Evolutionary conservation across 2,888 invertebrate species (phyloP).

Genomic region (Drosophila yooni): DNA sequence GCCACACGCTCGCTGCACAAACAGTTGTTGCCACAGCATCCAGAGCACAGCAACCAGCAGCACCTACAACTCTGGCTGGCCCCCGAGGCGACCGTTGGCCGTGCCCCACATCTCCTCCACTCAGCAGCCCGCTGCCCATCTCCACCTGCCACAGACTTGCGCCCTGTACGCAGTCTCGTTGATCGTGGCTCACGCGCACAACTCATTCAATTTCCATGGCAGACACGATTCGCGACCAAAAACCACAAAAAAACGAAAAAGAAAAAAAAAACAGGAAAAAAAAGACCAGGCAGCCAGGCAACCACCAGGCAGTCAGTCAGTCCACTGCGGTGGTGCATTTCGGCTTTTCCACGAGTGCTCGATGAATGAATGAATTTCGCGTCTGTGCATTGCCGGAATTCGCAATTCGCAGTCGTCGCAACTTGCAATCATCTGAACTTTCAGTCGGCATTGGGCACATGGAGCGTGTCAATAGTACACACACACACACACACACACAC

Average conservation of each 20-base stretch:
- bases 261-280: neutral
- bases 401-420: slow-evolving; percentile 38
- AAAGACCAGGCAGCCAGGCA: neutral
- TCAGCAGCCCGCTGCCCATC: neutral
- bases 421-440: slow-evolving; percentile 53
- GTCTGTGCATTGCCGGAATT: slow-evolving; percentile 61
- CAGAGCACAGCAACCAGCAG: slow-evolving; percentile 24
- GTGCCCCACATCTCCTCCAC: neutral
- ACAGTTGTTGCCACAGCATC: slow-evolving; percentile 1
- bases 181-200: slow-evolving; percentile 81
- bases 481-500: slow-evolving; percentile 31
- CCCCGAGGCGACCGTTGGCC: slow-evolving; percentile 50
- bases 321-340: slow-evolving; percentile 18
- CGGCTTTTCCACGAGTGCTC: slow-evolving; percentile 34
- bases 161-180: slow-evolving; percentile 41
- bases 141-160: slow-evolving; percentile 18
- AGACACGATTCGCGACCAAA: slow-evolving; percentile 69
- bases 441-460: slow-evolving; percentile 54
- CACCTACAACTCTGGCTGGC: slow-evolving; percentile 46
- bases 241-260: slow-evolving; percentile 2
- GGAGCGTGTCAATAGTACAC: slow-evolving; percentile 78
- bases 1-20: slow-evolving; percentile 14
- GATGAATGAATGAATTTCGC: slow-evolving; percentile 75
- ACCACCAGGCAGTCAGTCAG: slow-evolving; percentile 2
- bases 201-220: slow-evolving; percentile 78